phyloP scores from a whole-genome alignment of 2,797 vertebrate genomes.

The Catostomus latipinnis region DNA sequence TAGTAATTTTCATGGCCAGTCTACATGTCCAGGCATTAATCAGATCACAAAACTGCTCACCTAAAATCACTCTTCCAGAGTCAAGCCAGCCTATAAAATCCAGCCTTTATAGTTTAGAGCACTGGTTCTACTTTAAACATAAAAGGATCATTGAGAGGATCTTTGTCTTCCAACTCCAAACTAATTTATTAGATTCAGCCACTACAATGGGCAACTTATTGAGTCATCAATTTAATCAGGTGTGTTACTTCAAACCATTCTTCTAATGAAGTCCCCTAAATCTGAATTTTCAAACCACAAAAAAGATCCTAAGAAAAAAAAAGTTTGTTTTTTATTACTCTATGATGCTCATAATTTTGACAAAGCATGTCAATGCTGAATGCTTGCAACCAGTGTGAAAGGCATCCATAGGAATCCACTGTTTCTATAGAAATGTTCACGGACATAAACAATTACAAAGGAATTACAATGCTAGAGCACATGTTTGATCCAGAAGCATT shows the following conservation, averaged over 20 bases:
- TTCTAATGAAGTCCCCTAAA: neutral
- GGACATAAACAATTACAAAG: no score
- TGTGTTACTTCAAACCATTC: slow-evolving; percentile 8
- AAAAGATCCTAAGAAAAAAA: no score
- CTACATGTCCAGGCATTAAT: neutral
- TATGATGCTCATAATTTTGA: neutral
- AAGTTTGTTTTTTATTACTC: neutral
- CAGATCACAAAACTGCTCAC: slow-evolving; percentile 19
- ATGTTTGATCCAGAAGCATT: no score
- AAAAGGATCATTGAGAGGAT: slow-evolving; percentile 8
- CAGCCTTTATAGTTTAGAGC: neutral
- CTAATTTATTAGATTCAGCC: slow-evolving; percentile 26
- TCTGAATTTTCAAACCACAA: no score
- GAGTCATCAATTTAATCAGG: slow-evolving; percentile 24
- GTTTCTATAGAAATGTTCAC: no score
- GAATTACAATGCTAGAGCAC: no score
- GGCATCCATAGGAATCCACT: no score
- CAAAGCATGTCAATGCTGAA: no score
- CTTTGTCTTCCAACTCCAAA: slow-evolving; percentile 16
- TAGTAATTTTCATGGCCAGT: neutral
- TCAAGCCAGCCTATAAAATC: slow-evolving; percentile 20
- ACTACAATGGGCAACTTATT: neutral
- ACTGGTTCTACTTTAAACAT: slow-evolving; percentile 24
- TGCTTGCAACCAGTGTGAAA: no score
- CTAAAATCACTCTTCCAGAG: neutral